Conservation (phyloP, 1,140 invertebrate species). For the Mylabris phalerata region DNA sequence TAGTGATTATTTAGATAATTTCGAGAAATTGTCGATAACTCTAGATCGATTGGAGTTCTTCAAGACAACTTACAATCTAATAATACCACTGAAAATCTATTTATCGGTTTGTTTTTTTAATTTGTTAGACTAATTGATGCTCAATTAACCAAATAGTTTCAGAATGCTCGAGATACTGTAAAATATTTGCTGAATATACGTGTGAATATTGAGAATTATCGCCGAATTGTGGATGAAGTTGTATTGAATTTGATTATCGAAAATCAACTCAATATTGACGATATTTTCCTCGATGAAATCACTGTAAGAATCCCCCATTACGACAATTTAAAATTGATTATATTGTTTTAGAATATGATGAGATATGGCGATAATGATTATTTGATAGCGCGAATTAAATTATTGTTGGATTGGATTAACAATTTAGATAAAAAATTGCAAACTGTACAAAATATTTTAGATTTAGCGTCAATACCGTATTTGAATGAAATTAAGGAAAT, state of each 20-base stretch:
- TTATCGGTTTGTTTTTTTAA: too few species aligned
- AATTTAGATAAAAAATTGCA: conserved; percentile 20
- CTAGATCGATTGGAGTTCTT: conserved; percentile 22
- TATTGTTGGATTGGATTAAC: conserved; percentile 23
- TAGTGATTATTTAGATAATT: background rate
- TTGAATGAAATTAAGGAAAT: conserved; percentile 22
- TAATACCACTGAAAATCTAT: too few species aligned
- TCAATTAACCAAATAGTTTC: background rate
- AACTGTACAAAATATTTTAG: conserved; percentile 20
- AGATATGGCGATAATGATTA: conserved; percentile 25
- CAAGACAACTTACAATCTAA: conserved; percentile 3
- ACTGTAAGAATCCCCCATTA: conserved; percentile 14
- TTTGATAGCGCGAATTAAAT: conserved; percentile 20
- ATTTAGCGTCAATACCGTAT: conserved; percentile 25
- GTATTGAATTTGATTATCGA: conserved; percentile 25
- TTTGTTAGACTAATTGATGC: too few species aligned
- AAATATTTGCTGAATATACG: conserved; percentile 15
- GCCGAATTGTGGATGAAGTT: conserved; percentile 25
- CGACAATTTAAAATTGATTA: background rate
- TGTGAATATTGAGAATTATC: conserved; percentile 17
- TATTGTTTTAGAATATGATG: conserved; percentile 20
- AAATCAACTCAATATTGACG: conserved; percentile 23
- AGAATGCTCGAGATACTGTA: conserved; percentile 11
- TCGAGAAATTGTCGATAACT: background rate
- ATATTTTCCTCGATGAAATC: conserved; percentile 26